phyloP scores from a whole-genome alignment of 2,113 vertebrate genomes.

The Prinia subflava region DNA sequence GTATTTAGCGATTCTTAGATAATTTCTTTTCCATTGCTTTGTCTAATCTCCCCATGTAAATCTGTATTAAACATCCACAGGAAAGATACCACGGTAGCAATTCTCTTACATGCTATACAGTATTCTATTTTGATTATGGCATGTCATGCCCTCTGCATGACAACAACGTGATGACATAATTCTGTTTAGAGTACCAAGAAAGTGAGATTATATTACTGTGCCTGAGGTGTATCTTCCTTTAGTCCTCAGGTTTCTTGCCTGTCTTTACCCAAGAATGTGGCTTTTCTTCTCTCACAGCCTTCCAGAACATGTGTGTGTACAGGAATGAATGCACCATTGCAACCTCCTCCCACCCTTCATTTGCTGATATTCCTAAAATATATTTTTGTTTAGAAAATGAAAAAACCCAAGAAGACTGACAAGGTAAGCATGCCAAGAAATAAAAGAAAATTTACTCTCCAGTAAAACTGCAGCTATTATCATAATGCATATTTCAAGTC shows the following conservation, averaged over 20 bases:
- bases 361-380: not conserved
- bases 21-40: not conserved
- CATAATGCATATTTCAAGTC: constrained; percentile 40
- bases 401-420: not conserved
- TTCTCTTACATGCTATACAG: not conserved
- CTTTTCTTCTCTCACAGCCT: not conserved
- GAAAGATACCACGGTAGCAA: not conserved
- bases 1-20: not conserved
- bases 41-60: not conserved
- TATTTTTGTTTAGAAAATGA: not conserved
- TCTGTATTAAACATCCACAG: not conserved
- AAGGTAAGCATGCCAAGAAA: not conserved
- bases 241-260: not conserved
- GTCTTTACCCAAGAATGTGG: not conserved
- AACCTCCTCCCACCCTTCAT: not conserved
- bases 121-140: not conserved
- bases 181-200: not conserved
- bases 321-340: not conserved
- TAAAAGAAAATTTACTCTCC: not conserved
- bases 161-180: not conserved
- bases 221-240: not conserved
- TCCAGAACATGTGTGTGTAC: fast-evolving
- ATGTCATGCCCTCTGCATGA: not conserved
- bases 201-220: not conserved
- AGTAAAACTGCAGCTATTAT: constrained; percentile 32